A percentile compares a stretch with the other conserved stretches of the same genome.
Evolutionary conservation across 2,888 invertebrate genomes (phyloP).

Genomic region (Acanthosepion esculentum): DNA sequence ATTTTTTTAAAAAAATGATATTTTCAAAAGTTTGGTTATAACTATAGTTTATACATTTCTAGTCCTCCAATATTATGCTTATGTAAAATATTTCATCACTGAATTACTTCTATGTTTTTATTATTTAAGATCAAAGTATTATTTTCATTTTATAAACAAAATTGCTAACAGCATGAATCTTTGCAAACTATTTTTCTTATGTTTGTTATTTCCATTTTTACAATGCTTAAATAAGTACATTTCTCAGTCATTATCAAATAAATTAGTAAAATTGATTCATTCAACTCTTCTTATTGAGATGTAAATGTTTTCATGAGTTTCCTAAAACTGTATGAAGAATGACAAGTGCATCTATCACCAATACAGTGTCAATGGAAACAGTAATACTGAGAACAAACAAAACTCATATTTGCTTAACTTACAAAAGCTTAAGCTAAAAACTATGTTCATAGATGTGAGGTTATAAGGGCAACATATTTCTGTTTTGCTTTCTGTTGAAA

Average conservation of each 20-base stretch:
- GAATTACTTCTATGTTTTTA: not conserved
- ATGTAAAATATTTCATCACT: not conserved
- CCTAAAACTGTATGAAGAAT: not conserved
- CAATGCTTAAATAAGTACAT: not conserved
- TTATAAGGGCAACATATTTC: not conserved
- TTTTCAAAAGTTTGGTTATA: not conserved
- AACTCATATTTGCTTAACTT: not conserved
- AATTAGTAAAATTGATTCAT: not conserved
- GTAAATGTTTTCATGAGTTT: not conserved
- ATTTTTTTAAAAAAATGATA: not conserved
- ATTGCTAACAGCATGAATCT: not conserved
- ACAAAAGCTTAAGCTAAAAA: not conserved
- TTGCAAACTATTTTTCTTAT: no score
- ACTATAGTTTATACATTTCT: not conserved
- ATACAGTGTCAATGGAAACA: not conserved
- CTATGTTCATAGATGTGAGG: not conserved
- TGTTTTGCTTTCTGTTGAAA: conserved; percentile 11
- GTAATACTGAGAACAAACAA: not conserved
- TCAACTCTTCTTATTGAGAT: not conserved
- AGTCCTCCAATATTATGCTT: not conserved
- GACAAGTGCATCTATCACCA: not conserved
- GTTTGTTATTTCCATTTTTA: not conserved
- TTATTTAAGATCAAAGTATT: not conserved
- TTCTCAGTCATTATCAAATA: not conserved
- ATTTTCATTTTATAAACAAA: not conserved